phyloP scores from a whole-genome alignment of 2,113 vertebrate genomes.

The Amazona guildingii region DNA sequence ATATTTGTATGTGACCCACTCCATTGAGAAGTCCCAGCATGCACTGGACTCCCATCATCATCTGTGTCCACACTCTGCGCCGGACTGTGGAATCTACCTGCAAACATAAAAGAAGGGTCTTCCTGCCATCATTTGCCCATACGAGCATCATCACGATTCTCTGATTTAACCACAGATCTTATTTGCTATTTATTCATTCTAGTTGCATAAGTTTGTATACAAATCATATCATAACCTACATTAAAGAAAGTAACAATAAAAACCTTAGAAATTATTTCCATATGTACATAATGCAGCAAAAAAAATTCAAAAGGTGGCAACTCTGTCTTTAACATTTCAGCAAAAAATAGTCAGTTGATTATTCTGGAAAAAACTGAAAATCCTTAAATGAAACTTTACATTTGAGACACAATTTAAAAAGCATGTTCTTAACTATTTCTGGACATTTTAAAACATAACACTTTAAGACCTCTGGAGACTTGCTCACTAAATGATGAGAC shows the following conservation, averaged over 20 bases:
- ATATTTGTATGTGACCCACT: constrained; percentile 11
- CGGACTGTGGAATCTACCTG: constrained; percentile 50
- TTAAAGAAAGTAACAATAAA: not conserved
- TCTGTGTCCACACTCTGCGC: constrained; percentile 54
- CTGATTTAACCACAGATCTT: not conserved
- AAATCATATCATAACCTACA: not conserved
- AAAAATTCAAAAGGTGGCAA: not conserved
- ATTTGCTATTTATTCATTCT: not conserved
- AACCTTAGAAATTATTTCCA: not conserved
- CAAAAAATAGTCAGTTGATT: not conserved
- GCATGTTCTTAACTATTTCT: not conserved
- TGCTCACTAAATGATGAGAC: not conserved
- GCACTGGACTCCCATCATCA: constrained; percentile 61
- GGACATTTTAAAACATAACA: not conserved
- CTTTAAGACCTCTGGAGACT: not conserved
- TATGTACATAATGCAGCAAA: not conserved
- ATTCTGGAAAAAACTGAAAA: not conserved
- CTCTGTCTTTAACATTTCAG: not conserved
- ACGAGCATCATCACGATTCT: not conserved
- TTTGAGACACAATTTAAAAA: not conserved
- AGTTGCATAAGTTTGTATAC: not conserved
- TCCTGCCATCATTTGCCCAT: not conserved
- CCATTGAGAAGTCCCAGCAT: constrained; percentile 64
- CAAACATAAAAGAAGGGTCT: not conserved
- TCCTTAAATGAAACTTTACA: not conserved